Evolutionary conservation across 1,140 invertebrate species (phyloP).

Genomic region (Drosophila burlai): DNA sequence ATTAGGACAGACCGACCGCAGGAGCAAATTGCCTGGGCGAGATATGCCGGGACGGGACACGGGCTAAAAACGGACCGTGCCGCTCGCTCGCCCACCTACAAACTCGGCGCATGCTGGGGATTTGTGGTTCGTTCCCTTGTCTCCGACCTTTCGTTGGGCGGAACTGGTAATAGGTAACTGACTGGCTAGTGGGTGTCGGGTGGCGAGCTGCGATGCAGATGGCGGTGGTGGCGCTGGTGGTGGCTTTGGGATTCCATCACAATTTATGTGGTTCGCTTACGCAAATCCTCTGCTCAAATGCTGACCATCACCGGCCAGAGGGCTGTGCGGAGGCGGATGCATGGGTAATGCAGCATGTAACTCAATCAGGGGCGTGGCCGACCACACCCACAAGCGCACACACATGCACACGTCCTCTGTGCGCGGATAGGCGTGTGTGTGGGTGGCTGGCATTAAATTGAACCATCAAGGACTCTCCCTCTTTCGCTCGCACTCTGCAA

Average conservation of each 20-base stretch:
- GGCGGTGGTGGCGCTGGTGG: background rate
- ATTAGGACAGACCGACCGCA: slow-evolving; percentile 25
- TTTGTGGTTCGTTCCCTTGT: slow-evolving; percentile 50
- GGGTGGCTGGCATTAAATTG: slow-evolving; percentile 35
- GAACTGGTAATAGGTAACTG: background rate
- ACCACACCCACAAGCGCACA: slow-evolving; percentile 9
- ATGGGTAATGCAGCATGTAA: slow-evolving; percentile 61
- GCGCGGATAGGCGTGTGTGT: background rate
- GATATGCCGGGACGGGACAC: slow-evolving; percentile 9
- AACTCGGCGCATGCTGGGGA: slow-evolving; percentile 59
- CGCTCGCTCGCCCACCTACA: slow-evolving; percentile 1
- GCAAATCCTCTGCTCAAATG: slow-evolving; percentile 33
- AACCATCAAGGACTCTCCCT: slow-evolving; percentile 45
- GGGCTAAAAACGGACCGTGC: background rate
- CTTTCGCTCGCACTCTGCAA: slow-evolving; percentile 22
- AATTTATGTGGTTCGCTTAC: slow-evolving; percentile 52
- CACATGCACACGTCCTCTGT: background rate
- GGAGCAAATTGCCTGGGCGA: slow-evolving; percentile 44
- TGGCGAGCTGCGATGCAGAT: slow-evolving; percentile 4
- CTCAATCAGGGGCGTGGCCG: slow-evolving; percentile 53
- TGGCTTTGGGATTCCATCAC: slow-evolving; percentile 40
- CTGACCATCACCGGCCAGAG: slow-evolving; percentile 3
- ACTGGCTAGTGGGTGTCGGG: background rate
- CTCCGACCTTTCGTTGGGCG: slow-evolving; percentile 9
- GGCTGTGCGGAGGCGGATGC: slow-evolving; percentile 20